A percentile compares a stretch with the other conserved stretches of the same genome.
Evolutionary conservation across 2,888 invertebrate genomes (phyloP).

Genomic region (Nebria salina): DNA sequence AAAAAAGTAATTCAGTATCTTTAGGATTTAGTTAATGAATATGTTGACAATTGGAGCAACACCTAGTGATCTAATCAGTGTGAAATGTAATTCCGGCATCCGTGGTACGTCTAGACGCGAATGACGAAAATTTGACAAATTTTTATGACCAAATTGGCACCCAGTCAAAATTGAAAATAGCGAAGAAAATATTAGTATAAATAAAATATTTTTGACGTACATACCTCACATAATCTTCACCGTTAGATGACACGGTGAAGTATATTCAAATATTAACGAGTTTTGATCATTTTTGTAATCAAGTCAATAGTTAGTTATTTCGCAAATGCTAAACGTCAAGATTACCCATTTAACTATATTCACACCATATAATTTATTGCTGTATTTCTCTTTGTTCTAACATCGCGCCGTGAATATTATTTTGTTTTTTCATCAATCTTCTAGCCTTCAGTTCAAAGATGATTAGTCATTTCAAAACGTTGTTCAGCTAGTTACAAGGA

Average conservation of each 20-base stretch:
- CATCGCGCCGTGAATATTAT: neutral
- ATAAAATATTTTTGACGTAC: neutral
- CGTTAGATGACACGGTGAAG: neutral
- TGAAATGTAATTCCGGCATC: no score
- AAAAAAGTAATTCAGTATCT: no score
- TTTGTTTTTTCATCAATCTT: constrained; percentile 1
- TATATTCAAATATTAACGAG: neutral
- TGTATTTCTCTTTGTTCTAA: neutral
- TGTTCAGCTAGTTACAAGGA: neutral
- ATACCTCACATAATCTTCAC: neutral
- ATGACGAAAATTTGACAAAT: neutral
- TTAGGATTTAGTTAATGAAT: no score
- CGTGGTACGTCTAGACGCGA: neutral
- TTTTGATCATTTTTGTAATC: constrained; percentile 1
- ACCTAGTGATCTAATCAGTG: no score
- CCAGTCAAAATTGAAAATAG: neutral
- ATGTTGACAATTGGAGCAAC: no score
- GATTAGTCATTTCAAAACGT: constrained; percentile 1
- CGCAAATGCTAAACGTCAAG: neutral
- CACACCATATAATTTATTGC: constrained; percentile 1
- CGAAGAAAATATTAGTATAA: neutral
- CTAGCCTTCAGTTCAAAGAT: neutral
- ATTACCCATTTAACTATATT: neutral
- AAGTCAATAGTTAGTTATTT: neutral
- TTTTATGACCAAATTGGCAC: neutral